Base-by-base conservation (phyloP, 2,797 vertebrate species). In the Ctenopoma kingsleyae region DNA sequence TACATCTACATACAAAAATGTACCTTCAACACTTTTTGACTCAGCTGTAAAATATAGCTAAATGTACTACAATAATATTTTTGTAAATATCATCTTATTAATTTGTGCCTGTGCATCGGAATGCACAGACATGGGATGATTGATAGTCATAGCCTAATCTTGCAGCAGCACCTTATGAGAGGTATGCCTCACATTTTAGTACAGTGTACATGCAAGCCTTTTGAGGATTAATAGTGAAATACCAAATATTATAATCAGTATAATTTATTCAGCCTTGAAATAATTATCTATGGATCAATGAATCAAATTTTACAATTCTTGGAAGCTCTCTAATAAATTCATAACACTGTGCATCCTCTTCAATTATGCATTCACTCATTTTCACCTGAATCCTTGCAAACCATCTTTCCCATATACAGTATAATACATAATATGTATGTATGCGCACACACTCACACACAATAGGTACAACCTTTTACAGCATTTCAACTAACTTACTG, bases 291-390 rank as follows among this genome's bases (percentile, higher is more conserved):
- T 71, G 41, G 50, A 38, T 71, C 30, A 50, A 19, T 44, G 36
- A 10, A 32, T 32, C 30, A 32, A 8, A 32, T 59, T 64, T 66
- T 62, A 44, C 3, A 15, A 56, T 50, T 23, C 43, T 63, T 70
- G 76, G 67, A 6, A 73, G 55, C 12, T 43, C 16, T 48, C 13
- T 65, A 44, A 71, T 67, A 41, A 75, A 80, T 70, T 62, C 51
- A 48, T 51, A 67, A 47, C 50, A 64, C 15, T 62, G 32, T 74
- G 68, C 55, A 62, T 70, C 35, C 15, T 55, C n/a, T 51, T 72
- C 23, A 44, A 59, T 83, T 66, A 76, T 67, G 63, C 48, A 74
- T 70, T 80, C 52, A 63, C 64, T 71, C 51, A 56, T 56, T 78
- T 56, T 76, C 46, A 71, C 46, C 35, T 69, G 54, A 61, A 77